Percentiles rank a stretch among this genome's conserved stretches.
These are phyloP conservation scores for Etheostoma nigrum DNA, from an alignment of 2,797 vertebrate species.

Conservation along the genomic window DNA sequence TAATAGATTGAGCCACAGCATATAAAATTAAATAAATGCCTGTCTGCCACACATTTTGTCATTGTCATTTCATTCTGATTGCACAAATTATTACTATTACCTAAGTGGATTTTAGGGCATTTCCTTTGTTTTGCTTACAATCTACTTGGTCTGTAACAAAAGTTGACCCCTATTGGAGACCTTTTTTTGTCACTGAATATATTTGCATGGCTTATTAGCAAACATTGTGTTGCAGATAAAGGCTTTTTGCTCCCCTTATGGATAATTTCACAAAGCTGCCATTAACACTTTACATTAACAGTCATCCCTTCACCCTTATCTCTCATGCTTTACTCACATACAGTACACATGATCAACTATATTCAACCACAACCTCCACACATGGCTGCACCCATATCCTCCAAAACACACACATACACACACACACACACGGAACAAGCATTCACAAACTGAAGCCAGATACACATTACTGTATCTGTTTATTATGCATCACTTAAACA, in stretches of 20 bases:
- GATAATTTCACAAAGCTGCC: not conserved
- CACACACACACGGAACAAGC: no score
- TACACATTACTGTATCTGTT: no score
- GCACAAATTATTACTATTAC: not conserved
- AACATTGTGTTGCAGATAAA: not conserved
- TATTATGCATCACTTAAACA: no score
- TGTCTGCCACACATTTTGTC: slow-evolving; percentile 4
- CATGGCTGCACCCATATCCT: no score
- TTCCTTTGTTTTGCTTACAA: slow-evolving; percentile 8
- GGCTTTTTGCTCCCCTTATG: not conserved
- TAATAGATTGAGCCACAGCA: slow-evolving; percentile 17
- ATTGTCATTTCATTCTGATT: slow-evolving; percentile 15
- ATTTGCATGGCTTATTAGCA: slow-evolving; percentile 8
- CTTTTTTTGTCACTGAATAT: not conserved
- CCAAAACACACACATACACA: no score
- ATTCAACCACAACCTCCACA: no score
- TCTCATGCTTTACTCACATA: not conserved
- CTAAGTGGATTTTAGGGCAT: not conserved
- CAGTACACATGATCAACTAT: not conserved
- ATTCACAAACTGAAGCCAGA: no score
- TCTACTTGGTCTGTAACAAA: not conserved
- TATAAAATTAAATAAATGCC: slow-evolving; percentile 3
- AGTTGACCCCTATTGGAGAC: not conserved
- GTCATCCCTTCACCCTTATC: not conserved
- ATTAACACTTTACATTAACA: not conserved